These are phyloP conservation scores for Callyntrura sp. DNA, from an alignment of 2,888 invertebrate species.

Conservation along the genomic window DNA sequence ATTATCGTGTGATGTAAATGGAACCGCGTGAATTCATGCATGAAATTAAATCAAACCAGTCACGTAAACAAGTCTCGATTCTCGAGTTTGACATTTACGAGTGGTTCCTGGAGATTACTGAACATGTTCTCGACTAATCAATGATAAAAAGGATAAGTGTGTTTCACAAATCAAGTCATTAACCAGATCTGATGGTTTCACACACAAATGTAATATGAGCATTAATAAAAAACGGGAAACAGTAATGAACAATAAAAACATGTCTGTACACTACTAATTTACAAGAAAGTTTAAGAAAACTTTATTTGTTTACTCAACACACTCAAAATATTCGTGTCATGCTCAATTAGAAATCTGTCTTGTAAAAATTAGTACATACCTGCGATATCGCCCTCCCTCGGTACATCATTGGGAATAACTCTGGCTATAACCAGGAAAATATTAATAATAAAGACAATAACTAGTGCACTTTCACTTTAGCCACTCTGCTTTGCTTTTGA, in stretches of 20 bases:
- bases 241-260: no score
- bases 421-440: no score
- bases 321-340: no score
- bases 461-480: no score
- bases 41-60: conserved; percentile 52
- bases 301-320: no score
- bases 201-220: not conserved
- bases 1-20: no score
- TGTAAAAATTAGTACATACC: conserved; percentile 47
- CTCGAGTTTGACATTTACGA: conserved; percentile 65
- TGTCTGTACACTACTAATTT: no score
- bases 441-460: no score
- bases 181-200: not conserved
- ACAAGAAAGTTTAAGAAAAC: no score
- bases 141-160: conserved; percentile 1
- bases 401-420: not conserved
- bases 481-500: not conserved
- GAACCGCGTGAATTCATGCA: no score
- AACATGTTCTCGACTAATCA: not conserved
- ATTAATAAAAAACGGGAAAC: no score
- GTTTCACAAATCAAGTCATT: not conserved
- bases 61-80: conserved; percentile 64
- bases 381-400: conserved; percentile 40
- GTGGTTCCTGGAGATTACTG: conserved; percentile 21
- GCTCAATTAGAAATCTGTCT: no score